Base-by-base conservation (phyloP, 2,113 vertebrate species). In the Rhombomys opimus region DNA sequence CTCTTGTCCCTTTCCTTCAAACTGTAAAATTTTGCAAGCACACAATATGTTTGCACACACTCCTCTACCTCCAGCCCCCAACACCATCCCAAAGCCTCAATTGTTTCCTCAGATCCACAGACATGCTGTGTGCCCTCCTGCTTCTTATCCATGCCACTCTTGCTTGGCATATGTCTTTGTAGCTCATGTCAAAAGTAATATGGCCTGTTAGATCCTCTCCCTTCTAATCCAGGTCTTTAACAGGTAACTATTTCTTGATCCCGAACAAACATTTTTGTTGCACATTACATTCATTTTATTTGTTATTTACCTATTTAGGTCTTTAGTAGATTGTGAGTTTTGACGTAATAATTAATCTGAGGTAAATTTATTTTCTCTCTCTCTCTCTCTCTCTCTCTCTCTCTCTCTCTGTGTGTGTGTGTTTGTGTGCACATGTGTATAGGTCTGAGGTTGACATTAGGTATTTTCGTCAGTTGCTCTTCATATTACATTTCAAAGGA, bases 271-370 rank as follows among this genome's bases (percentile, higher is more conserved):
- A 61, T 92, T 67, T 90, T 52, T 89, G 57, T 85, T 92, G 52
- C 30, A 25, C 54, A 85, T 90, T 93, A 67, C n/a, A n/a, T n/a
- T 81, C n/a, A 54, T 90, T 95, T 96, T 97, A 92, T 95, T 93
- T 73, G 61, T 94, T 91, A 65, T 57, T 80, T 57, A 81, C 32
- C n/a, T 81, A 23, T 81, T 80, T 81, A n/a, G 1, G 5, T 59
- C 11, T 81, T 81, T 59, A 81, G 35, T 81, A 54, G 77, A 35
- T 23, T 59, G 22, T 81, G 52, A n/a, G 30, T 81, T 81, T 59
- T 57, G 18, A 81, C 32, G 78, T 81, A 81, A 81, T 7, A 2
- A 81, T 59, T 81, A 81, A 59, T 32, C 35, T 59, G 32, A 81
- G 30, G 35, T 59, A n/a, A 59, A 81, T 20, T 32, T 23, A 23